A percentile compares a stretch with the other conserved stretches of the same genome.
These are phyloP conservation scores for Melitaea cinxia DNA, from an alignment of 1,140 invertebrate species.

Conservation along the genomic window DNA sequence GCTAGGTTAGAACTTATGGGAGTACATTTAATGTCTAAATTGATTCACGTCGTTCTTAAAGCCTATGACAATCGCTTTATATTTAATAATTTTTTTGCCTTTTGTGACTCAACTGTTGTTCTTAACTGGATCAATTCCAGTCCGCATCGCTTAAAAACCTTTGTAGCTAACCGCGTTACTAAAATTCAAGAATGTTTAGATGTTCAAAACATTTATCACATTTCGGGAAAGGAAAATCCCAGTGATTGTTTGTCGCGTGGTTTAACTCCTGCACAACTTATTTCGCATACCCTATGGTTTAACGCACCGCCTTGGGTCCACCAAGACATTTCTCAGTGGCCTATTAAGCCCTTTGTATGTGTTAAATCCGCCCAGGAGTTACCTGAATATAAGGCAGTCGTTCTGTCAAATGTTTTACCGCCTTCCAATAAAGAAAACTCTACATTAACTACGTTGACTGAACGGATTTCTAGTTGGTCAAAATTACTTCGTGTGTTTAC, in stretches of 20 bases:
- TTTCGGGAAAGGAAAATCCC: slow-evolving; percentile 1
- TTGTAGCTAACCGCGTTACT: not conserved
- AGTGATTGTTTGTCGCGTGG: not conserved
- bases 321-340: not conserved
- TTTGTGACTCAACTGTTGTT: too few species aligned
- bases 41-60: too few species aligned
- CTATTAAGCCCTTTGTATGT: not conserved
- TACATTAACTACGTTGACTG: not conserved
- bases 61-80: too few species aligned
- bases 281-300: not conserved
- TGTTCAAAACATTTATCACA: not conserved
- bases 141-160: slow-evolving; percentile 1
- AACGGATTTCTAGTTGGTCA: not conserved
- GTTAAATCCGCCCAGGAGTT: too few species aligned
- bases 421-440: not conserved
- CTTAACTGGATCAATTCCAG: not conserved
- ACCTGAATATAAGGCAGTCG: not conserved
- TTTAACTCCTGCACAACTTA: slow-evolving; percentile 3
- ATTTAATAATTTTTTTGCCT: too few species aligned
- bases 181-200: not conserved
- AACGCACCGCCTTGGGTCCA: not conserved
- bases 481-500: not conserved
- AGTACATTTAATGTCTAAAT: too few species aligned
- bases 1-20: too few species aligned
- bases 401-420: too few species aligned